These are phyloP conservation scores for Athalia circularis DNA, from an alignment of 2,888 invertebrate genomes.

Conservation along the genomic window DNA sequence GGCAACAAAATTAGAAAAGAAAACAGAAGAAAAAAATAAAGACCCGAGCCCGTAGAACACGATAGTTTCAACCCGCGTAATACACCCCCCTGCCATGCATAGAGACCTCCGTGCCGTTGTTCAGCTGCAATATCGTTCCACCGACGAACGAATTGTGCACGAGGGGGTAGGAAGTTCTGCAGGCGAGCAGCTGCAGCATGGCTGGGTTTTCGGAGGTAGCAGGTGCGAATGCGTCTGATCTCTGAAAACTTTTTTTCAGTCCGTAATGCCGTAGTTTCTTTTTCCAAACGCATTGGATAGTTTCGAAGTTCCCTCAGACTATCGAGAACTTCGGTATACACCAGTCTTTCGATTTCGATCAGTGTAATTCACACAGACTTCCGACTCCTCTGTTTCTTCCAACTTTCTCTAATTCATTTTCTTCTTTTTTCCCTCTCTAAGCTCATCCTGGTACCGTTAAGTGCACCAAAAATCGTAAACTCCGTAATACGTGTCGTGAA, in stretches of 20 bases:
- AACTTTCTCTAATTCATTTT: not conserved
- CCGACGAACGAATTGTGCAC: not conserved
- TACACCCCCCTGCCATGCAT: no score
- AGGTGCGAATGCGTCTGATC: constrained; percentile 32
- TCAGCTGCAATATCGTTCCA: not conserved
- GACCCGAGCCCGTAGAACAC: no score
- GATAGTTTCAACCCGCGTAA: no score
- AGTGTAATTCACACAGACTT: not conserved
- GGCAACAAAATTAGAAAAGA: no score
- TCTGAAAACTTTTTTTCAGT: not conserved
- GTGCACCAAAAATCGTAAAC: not conserved
- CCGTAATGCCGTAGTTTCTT: not conserved
- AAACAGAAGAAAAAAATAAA: no score
- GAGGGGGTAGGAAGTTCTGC: not conserved
- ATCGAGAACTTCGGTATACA: no score
- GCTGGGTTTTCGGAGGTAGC: constrained; percentile 14
- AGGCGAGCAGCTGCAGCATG: not conserved
- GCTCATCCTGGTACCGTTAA: not conserved
- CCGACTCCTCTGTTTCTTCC: not conserved
- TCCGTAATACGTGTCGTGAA: not conserved
- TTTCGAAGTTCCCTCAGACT: not conserved
- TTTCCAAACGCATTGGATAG: not conserved
- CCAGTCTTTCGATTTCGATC: no score
- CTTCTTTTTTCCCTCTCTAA: not conserved
- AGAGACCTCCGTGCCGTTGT: not conserved